Base-by-base conservation (phyloP, 2,113 vertebrate genomes). In the Platanista minor region DNA sequence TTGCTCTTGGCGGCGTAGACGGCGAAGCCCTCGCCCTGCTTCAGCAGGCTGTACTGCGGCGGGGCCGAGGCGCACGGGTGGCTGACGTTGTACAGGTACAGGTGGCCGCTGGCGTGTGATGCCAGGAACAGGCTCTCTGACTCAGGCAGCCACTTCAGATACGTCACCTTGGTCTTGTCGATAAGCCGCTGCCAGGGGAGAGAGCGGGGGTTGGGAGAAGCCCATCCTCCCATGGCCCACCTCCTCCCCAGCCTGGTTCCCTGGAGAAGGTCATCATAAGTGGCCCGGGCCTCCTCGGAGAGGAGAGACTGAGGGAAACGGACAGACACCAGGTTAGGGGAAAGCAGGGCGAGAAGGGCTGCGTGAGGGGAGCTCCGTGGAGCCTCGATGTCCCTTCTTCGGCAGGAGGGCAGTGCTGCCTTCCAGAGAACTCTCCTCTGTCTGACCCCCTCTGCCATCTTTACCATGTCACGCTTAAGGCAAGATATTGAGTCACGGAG, bases 91-190 rank as follows among this genome's bases (percentile, higher is more conserved):
- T 99, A 99, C 43, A 99, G 99, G 99, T 99, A 99, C 14, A 99
- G 98, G 98, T 99, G 99, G 64, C 99, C 99, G 0, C 99, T 99
- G 98, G 99, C 99, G 0, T 99, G 99, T 0, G 99, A 99, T 0
- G 99, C 99, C 97, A 99, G 98, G 98, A 99, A 99, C 36, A 99
- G 99, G 90, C 99, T 99, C 61, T 99, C 99, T 0, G 99, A 99
- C 96, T 99, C 99, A 0, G 99, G 99, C n/a, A 99, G 99, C 99
- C 99, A 99, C 80, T 98, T 99, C 29, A 99, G 98, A 61, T 99
- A 98, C 0, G 99, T 99, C 64, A 99, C 99, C 98, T 99, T 99
- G 13, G 99, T 99, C 88, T 99, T 99, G 98, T 99, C 99, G n/a
- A 99, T 99, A 83, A 99, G 98, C 96, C 99, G 99, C 99, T 99